phyloP scores from a whole-genome alignment of 2,797 vertebrate species.

The Poecile montanus region DNA sequence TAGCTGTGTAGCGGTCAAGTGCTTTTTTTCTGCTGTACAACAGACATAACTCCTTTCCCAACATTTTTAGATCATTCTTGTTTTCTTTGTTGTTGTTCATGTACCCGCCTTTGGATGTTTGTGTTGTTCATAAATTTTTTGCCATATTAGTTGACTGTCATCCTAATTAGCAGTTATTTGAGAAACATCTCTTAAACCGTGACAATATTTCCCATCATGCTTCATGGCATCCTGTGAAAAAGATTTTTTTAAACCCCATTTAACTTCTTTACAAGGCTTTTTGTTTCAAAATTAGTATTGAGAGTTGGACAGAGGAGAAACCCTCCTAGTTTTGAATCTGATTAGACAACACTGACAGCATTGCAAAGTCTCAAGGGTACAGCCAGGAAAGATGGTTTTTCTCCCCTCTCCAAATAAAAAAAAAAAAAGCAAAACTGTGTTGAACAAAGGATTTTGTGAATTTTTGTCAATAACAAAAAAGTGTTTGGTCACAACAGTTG shows the following conservation, averaged over 20 bases:
- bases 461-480: not conserved
- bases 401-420: not conserved
- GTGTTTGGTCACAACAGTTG: not conserved
- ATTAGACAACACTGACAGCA: not conserved
- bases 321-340: not conserved
- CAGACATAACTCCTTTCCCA: constrained; percentile 68
- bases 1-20: constrained; percentile 76
- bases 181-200: constrained; percentile 68
- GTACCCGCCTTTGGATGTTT: constrained; percentile 64
- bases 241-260: not conserved
- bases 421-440: not conserved
- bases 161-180: constrained; percentile 46
- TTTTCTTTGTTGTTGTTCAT: constrained; percentile 72
- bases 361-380: not conserved
- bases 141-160: constrained; percentile 37
- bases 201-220: constrained; percentile 77
- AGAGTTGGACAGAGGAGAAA: not conserved
- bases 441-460: not conserved
- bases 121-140: constrained; percentile 59
- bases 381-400: not conserved
- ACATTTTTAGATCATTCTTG: constrained; percentile 66
- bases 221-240: constrained; percentile 66
- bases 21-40: constrained; percentile 72
- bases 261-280: not conserved
- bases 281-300: constrained; percentile 9